Conservation (phyloP, 2,888 invertebrate genomes). For the Callinectes sapidus region DNA sequence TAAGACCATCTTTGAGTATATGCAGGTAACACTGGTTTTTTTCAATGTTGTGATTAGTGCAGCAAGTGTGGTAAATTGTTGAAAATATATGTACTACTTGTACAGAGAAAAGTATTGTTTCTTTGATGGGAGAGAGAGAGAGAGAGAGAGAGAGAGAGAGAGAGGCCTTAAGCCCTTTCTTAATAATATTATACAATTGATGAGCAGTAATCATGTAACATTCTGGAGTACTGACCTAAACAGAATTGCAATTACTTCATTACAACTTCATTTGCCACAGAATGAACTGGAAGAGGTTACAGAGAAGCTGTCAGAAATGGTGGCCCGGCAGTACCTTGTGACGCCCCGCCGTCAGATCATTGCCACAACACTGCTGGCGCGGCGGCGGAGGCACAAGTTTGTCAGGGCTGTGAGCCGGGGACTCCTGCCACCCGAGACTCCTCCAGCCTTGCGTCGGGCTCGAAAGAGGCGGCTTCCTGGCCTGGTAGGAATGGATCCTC, state of each 20-base stretch:
- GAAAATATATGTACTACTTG: too few relatives aligned
- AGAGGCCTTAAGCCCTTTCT: too few relatives aligned
- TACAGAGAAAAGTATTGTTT: too few relatives aligned
- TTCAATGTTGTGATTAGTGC: too few relatives aligned
- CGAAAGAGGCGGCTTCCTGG: conserved; percentile 77
- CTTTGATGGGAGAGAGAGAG: too few relatives aligned
- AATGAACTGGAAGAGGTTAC: conserved; percentile 83
- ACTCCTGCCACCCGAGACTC: conserved; percentile 80
- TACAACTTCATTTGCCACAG: conserved; percentile 75
- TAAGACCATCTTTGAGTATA: conserved; percentile 83
- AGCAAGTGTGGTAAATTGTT: too few relatives aligned
- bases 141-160: too few relatives aligned
- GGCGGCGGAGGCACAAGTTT: conserved; percentile 81
- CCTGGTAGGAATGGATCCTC: conserved; percentile 75
- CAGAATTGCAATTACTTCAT: not conserved
- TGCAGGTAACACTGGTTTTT: conserved; percentile 79
- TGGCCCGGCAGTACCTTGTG: conserved; percentile 81
- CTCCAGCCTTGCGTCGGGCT: conserved; percentile 79
- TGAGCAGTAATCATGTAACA: too few relatives aligned
- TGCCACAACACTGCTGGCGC: conserved; percentile 80
- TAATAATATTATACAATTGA: too few relatives aligned
- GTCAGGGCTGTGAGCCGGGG: conserved; percentile 78
- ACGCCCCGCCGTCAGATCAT: conserved; percentile 81
- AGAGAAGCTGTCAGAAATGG: conserved; percentile 82
- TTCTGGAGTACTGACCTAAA: not conserved